Evolutionary conservation across 1,140 invertebrate species (phyloP), one percentile per base, ranked within the genome.

Genomic region (Diorhabda sublineata): DNA sequence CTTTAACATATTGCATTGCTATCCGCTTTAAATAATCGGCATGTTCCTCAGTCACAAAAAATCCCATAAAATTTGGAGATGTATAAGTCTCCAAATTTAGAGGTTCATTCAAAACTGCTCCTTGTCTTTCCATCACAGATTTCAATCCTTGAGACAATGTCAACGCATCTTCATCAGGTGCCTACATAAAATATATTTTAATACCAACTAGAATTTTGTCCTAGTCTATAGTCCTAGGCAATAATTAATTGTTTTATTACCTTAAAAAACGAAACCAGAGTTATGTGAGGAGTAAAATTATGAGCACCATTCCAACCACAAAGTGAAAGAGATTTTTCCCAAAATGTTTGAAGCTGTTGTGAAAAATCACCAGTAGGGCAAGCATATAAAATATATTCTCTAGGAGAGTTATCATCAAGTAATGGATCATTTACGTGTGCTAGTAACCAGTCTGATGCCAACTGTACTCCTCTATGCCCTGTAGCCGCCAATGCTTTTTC

Each of bases 401-500:
- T 82, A 3, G 91, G 90, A 5, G 85, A 84, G 61, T 87, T 86
- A 44, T 88, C 85, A 81, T 96, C 92, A 43, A 96, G 80, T 5
- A 86, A 86, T 3, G 89, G 85, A 82, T 97, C 94, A 80, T 92
- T 90, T 0, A 95, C 91, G 80, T 96, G 94, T 7, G 93, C 92
- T 63, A 96, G 79, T 2, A 97, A 82, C 94, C 94, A 96, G 77
- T 96, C 93, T 2, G 92, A 92, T 4, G 94, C 94, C 66, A 95
- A 83, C 80, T 95, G 92, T 61, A 94, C 90, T 66, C 93, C 92
- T 45, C 89, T 83, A 79, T 95, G 89, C 42, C 93, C 94, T 7
- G 94, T 96, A n/a, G 93, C 93, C 26, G 93, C 92, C 68, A 96
- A 81, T 26, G 94, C 93, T 82, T 95, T 96, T 79, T 95, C 89